Percentiles rank a stretch among this genome's conserved stretches.
phyloP scores from a whole-genome alignment of 2,888 invertebrate species.

The Operophtera brumata region DNA sequence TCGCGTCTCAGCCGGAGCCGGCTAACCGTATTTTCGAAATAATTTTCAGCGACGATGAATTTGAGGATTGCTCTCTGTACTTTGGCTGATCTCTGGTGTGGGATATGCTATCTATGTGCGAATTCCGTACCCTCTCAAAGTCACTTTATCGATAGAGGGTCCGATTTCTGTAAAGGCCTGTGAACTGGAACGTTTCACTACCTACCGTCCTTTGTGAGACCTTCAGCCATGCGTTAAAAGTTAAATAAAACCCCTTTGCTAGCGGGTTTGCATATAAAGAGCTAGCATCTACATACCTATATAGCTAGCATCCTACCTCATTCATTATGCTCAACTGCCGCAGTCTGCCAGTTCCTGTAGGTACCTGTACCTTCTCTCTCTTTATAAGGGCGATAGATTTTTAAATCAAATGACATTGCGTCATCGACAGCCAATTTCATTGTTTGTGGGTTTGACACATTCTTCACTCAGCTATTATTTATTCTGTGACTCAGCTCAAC shows the following conservation, averaged over 20 bases:
- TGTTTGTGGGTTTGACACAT: no score
- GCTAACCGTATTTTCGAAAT: no score
- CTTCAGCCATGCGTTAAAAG: slow-evolving; percentile 21
- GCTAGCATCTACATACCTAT: background rate
- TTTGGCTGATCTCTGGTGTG: background rate
- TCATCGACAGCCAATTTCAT: no score
- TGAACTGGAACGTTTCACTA: slow-evolving; percentile 12
- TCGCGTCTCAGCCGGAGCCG: no score
- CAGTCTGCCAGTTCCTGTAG: background rate
- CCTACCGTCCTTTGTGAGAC: slow-evolving; percentile 17
- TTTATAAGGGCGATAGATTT: no score
- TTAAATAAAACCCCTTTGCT: no score
- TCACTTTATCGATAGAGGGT: slow-evolving; percentile 27
- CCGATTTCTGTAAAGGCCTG: slow-evolving; percentile 15
- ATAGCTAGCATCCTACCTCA: background rate
- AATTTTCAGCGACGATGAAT: no score
- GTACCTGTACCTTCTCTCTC: no score
- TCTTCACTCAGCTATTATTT: no score
- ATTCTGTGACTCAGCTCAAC: no score
- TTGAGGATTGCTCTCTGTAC: no score
- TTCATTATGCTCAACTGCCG: background rate
- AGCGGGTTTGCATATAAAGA: slow-evolving; percentile 1
- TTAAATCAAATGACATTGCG: no score
- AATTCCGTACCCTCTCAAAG: slow-evolving; percentile 40
- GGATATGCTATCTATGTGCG: slow-evolving; percentile 44